Conservation (phyloP, 2,113 vertebrate species). For the Lagopus muta region DNA sequence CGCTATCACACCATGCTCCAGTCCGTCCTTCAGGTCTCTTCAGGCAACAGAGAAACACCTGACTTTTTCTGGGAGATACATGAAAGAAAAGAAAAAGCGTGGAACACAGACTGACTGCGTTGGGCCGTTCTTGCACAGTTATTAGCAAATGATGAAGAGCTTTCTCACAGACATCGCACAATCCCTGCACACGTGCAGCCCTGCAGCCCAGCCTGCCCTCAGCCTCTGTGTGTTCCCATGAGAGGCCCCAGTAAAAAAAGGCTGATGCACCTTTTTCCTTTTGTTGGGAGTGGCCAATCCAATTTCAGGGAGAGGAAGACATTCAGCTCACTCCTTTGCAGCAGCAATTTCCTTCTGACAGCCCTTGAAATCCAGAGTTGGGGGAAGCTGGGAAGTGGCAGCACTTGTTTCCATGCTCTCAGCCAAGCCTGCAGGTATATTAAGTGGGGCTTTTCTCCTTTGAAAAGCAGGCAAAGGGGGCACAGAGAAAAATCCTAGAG, state of each 20-base stretch:
- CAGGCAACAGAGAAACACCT: not conserved
- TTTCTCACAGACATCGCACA: not conserved
- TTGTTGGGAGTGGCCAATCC: conserved; percentile 16
- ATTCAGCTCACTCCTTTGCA: not conserved
- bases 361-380: not conserved
- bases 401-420: not conserved
- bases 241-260: conserved; percentile 24
- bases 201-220: not conserved
- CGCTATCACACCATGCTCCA: not conserved
- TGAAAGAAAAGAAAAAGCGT: not conserved
- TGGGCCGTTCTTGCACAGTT: not conserved
- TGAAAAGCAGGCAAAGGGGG: not conserved
- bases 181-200: not conserved
- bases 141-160: not conserved
- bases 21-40: not conserved
- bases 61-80: not conserved
- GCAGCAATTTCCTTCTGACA: not conserved
- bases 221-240: not conserved
- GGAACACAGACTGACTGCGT: not conserved
- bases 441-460: not conserved
- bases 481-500: not conserved
- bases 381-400: not conserved
- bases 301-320: not conserved
- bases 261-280: conserved; percentile 29
- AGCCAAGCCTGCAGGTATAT: not conserved